Conservation (phyloP, 2,113 vertebrate species). For the Perognathus longimembris region DNA sequence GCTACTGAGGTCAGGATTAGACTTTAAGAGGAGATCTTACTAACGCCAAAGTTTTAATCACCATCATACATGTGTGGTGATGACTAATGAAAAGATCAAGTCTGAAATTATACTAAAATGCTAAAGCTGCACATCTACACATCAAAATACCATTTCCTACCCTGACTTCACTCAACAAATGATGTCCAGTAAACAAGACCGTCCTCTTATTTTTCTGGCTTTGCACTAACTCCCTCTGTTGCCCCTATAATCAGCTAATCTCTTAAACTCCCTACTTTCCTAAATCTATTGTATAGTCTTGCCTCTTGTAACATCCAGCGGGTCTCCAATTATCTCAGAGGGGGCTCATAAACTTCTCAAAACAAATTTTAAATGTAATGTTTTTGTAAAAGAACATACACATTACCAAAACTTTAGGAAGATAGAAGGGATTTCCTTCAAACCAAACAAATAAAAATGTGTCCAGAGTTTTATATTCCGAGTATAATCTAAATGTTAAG, state of each 20-base stretch:
- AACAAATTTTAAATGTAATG: conserved; percentile 62
- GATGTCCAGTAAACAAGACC: conserved; percentile 9
- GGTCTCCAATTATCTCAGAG: conserved; percentile 68
- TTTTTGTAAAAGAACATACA: conserved; percentile 35
- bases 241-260: conserved; percentile 56
- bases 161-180: conserved; percentile 42
- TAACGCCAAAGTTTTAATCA: conserved; percentile 43
- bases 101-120: conserved; percentile 57
- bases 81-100: conserved; percentile 31
- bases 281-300: conserved; percentile 52
- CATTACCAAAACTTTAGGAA: conserved; percentile 46
- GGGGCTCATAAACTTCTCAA: conserved; percentile 63
- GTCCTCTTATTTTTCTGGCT: conserved; percentile 39
- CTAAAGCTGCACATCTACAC: neutral
- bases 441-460: conserved; percentile 65
- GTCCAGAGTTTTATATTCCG: neutral
- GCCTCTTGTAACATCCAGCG: conserved; percentile 46
- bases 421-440: conserved; percentile 46
- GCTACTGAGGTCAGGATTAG: neutral
- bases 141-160: conserved; percentile 45
- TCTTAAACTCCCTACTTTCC: conserved; percentile 41
- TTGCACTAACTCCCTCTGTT: conserved; percentile 61
- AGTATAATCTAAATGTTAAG: conserved; percentile 59
- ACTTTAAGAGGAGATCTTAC: neutral
- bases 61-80: neutral